Conservation (phyloP, 53 echinoderm and acorn worm genomes). For the Echinometra lucunter region DNA sequence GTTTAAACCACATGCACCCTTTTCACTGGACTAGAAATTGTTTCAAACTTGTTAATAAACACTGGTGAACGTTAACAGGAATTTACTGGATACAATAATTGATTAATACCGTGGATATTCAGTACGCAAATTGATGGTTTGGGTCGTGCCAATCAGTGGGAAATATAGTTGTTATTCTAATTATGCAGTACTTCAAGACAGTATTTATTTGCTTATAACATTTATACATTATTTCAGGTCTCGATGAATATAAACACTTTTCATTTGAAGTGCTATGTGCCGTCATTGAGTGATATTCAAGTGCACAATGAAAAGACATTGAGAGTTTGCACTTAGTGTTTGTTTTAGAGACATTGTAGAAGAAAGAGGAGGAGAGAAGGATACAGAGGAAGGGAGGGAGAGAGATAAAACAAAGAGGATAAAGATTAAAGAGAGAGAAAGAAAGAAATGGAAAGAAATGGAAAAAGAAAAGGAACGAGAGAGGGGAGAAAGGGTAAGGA, state of each 20-base stretch:
- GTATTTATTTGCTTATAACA: too few relatives aligned
- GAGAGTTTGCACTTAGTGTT: neutral
- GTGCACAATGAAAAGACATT: neutral
- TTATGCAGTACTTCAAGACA: too few relatives aligned
- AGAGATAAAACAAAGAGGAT: neutral
- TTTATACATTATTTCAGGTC: neutral
- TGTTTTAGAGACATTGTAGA: neutral
- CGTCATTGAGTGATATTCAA: neutral
- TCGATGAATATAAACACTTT: neutral
- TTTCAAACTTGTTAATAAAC: too few relatives aligned
- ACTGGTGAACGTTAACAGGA: too few relatives aligned
- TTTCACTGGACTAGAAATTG: neutral
- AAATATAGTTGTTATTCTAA: too few relatives aligned
- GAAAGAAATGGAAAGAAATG: too few relatives aligned
- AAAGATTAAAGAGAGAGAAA: too few relatives aligned
- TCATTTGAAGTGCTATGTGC: neutral
- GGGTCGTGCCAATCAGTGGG: too few relatives aligned
- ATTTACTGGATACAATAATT: too few relatives aligned
- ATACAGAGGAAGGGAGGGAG: neutral
- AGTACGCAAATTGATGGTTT: too few relatives aligned
- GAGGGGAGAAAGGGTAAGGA: too few relatives aligned
- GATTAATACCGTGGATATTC: too few relatives aligned
- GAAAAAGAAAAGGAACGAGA: neutral
- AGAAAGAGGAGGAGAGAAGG: neutral
- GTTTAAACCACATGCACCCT: neutral